These are phyloP conservation scores for Deilephila elpenor DNA, from an alignment of 2,888 invertebrate species.

Conservation along the genomic window DNA sequence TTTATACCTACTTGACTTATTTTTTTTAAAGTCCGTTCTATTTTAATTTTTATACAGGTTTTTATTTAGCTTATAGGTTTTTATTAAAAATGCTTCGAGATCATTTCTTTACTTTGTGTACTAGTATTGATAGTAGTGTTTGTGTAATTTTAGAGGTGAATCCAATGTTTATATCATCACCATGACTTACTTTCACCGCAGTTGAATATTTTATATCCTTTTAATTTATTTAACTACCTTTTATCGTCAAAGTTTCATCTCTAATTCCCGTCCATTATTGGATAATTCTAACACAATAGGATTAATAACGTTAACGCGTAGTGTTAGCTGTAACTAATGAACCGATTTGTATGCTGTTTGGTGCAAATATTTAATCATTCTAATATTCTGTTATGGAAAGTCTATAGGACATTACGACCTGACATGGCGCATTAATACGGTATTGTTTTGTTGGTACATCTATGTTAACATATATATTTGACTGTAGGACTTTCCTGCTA, in stretches of 20 bases:
- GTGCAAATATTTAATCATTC: neutral
- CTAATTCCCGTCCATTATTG: neutral
- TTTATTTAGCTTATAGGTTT: too few relatives aligned
- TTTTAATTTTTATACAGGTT: too few relatives aligned
- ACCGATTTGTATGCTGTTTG: neutral
- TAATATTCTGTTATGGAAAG: neutral
- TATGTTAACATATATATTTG: neutral
- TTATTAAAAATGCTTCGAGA: too few relatives aligned
- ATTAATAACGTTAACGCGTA: neutral
- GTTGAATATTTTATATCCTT: too few relatives aligned
- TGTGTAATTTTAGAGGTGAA: too few relatives aligned
- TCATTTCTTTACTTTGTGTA: too few relatives aligned
- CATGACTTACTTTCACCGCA: too few relatives aligned
- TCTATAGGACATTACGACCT: neutral
- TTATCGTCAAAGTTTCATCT: neutral
- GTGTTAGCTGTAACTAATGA: neutral
- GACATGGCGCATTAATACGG: neutral
- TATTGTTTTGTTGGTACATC: slow-evolving; percentile 11
- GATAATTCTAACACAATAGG: neutral
- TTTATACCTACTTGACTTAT: too few relatives aligned
- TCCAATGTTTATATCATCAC: too few relatives aligned
- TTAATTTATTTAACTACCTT: neutral
- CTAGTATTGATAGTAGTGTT: too few relatives aligned
- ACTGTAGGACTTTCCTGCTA: too few relatives aligned
- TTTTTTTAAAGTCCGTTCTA: too few relatives aligned